Base-by-base conservation (phyloP, 2,888 invertebrate genomes). In the Scaptomyza polygonia region DNA sequence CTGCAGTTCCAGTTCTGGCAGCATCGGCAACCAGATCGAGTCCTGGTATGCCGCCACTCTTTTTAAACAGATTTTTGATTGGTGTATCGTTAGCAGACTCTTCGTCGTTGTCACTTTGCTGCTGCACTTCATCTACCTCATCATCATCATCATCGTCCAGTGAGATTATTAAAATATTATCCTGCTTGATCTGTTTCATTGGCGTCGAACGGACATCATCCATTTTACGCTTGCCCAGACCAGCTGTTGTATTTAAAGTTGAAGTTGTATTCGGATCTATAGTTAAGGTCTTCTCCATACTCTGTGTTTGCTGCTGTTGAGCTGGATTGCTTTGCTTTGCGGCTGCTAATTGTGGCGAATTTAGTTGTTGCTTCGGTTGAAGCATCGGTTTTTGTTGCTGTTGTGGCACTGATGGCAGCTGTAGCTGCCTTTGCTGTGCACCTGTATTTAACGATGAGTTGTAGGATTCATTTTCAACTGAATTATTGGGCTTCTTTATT, bases 41-140 rank as follows among this genome's bases (percentile, higher is more conserved):
- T 0, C 96, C 96, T 9, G 96, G 96, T 86, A 96, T 96, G 42
- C 94, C 94, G 40, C 83, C 90, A 11, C 62, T 78, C 63, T 88
- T 86, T 55, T 89, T 89, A 51, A 91, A 89, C 5, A 91, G 83
- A 40, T 86, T 89, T 11, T 82, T 74, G 63, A 90, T 81, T 12
- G 69, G 51, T 16, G 72, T 62, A 11, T 72, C 63, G 4, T 29
- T 29, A 16, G 29, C 36, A 2, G 55, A 6, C 4, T 21, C 48
- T 6, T 30, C 30, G 0, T 39, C 32, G 8, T 62, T 40, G 4
- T 32, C 45, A 27, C 21, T 5, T 7, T 5, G 25, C 16, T 8
- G 16, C 21, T 21, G 29, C 3, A 2, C 42, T 8, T 30, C 72
- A 5, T 49, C 52, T 40, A 67, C 67, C 2, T 65, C 71, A 4